Evolutionary conservation across 1,140 invertebrate genomes (phyloP).

Genomic region (Drosophila willistoni): DNA sequence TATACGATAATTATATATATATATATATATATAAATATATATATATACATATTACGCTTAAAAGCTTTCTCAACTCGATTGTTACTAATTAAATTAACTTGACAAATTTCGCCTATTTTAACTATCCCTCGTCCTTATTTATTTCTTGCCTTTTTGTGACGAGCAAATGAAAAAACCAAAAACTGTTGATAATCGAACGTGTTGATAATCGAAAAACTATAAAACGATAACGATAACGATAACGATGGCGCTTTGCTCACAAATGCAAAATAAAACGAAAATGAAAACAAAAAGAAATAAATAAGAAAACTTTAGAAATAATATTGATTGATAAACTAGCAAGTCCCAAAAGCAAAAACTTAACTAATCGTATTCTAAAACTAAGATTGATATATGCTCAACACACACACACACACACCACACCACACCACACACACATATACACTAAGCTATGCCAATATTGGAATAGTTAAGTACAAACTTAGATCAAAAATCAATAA

Average conservation of each 20-base stretch:
- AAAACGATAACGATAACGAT: slow-evolving; percentile 2
- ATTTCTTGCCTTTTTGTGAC: slow-evolving; percentile 28
- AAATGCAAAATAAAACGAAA: slow-evolving; percentile 3
- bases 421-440: not conserved
- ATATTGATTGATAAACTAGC: not conserved
- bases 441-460: not conserved
- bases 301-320: no score
- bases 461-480: not conserved
- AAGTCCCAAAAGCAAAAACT: not conserved
- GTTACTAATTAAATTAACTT: slow-evolving; percentile 14
- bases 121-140: not conserved
- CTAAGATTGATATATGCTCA: slow-evolving; percentile 13
- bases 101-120: not conserved
- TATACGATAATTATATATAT: slow-evolving; percentile 8
- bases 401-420: not conserved
- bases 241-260: not conserved
- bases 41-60: slow-evolving; percentile 23
- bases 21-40: slow-evolving; percentile 15
- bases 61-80: slow-evolving; percentile 38
- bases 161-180: slow-evolving; percentile 25
- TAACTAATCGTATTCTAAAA: slow-evolving; percentile 3
- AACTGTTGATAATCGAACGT: slow-evolving; percentile 66
- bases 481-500: not conserved
- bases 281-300: slow-evolving; percentile 5
- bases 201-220: slow-evolving; percentile 51